A percentile compares a stretch with the other conserved stretches of the same genome.
Evolutionary conservation across 2,888 invertebrate species (phyloP).

Genomic region (Trichogramma evanescens): DNA sequence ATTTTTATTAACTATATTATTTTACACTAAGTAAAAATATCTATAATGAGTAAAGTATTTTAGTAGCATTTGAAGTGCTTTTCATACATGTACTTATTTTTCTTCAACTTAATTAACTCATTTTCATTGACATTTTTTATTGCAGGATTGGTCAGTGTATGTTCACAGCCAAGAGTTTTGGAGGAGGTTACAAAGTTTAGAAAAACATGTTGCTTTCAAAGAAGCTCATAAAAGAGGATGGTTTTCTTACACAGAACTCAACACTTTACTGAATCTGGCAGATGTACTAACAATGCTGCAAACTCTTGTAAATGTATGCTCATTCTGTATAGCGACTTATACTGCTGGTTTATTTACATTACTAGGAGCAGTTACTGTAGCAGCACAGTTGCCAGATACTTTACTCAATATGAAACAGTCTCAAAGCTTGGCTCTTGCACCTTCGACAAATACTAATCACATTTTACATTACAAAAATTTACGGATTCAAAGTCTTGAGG

Average conservation of each 20-base stretch:
- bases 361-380: slow-evolving; percentile 53
- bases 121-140: slow-evolving; percentile 13
- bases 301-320: slow-evolving; percentile 51
- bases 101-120: not conserved
- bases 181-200: slow-evolving; percentile 61
- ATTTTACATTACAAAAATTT: not conserved
- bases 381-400: slow-evolving; percentile 43
- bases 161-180: slow-evolving; percentile 72
- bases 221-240: slow-evolving; percentile 70
- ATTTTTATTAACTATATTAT: slow-evolving; percentile 1
- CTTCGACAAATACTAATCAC: too few relatives aligned
- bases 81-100: not conserved
- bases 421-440: not conserved
- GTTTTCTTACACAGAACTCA: slow-evolving; percentile 76
- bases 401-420: slow-evolving; percentile 25
- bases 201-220: slow-evolving; percentile 64
- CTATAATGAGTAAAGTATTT: not conserved
- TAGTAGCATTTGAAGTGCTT: not conserved
- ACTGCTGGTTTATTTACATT: slow-evolving; percentile 56
- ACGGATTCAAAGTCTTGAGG: not conserved
- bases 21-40: slow-evolving; percentile 3
- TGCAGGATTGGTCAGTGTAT: slow-evolving; percentile 79
- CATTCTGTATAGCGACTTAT: slow-evolving; percentile 58
- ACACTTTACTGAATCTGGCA: slow-evolving; percentile 51
- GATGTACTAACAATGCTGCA: slow-evolving; percentile 50